Percentiles rank a stretch among this genome's conserved stretches.
Evolutionary conservation across 1,140 invertebrate genomes (phyloP).

Genomic region (Carcinoscorpius rotundicauda): DNA sequence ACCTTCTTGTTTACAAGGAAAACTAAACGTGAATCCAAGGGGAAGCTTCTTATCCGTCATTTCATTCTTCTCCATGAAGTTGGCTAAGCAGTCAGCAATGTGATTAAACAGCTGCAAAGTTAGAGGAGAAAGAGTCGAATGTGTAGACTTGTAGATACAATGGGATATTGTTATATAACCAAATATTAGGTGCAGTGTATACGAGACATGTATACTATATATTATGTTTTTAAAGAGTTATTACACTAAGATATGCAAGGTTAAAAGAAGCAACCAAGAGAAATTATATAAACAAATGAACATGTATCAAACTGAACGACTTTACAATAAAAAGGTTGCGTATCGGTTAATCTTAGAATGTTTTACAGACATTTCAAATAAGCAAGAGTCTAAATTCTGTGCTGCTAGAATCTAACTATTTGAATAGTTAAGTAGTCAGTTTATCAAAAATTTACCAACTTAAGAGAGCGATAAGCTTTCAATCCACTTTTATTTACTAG

Average conservation of each 20-base stretch:
- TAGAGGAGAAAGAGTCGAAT: background rate
- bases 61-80: conserved; percentile 72
- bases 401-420: too few relatives aligned
- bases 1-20: conserved; percentile 81
- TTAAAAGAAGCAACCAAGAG: background rate
- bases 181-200: conserved; percentile 4
- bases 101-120: conserved; percentile 82
- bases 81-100: conserved; percentile 88
- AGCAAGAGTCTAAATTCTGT: too few relatives aligned
- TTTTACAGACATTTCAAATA: too few relatives aligned
- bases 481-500: too few relatives aligned
- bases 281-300: background rate
- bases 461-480: too few relatives aligned
- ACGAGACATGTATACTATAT: background rate
- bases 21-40: conserved; percentile 97
- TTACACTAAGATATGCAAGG: background rate
- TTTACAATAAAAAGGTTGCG: too few relatives aligned
- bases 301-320: too few relatives aligned
- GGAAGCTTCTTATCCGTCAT: conserved; percentile 62
- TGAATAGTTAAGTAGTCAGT: too few relatives aligned
- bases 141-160: background rate
- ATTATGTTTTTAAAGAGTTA: background rate
- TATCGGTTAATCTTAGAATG: too few relatives aligned
- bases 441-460: too few relatives aligned
- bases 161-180: background rate